Percentiles rank a stretch among this genome's conserved stretches.
Conservation (phyloP, 2,888 invertebrate genomes). For the Harpalus rufipes region DNA sequence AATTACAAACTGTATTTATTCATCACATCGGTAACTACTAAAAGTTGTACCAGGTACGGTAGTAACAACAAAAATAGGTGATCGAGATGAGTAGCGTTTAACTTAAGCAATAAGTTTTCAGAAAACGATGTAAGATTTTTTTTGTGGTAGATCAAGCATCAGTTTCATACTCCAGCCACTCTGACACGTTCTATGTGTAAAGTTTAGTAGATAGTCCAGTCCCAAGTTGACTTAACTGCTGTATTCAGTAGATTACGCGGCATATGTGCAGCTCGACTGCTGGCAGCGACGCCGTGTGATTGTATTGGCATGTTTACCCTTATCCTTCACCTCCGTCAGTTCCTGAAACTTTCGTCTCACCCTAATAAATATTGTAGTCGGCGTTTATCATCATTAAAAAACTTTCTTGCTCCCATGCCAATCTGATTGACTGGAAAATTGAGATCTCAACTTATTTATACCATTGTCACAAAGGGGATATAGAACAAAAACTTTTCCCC, state of each 20-base stretch:
- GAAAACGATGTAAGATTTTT: no score
- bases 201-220: background rate
- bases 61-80: no score
- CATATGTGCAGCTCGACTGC: conserved; percentile 2
- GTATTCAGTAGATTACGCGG: conserved; percentile 55
- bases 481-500: background rate
- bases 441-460: conserved; percentile 12
- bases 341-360: conserved; percentile 35
- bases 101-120: no score
- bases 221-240: conserved; percentile 51
- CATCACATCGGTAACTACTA: no score
- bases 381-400: conserved; percentile 61
- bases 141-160: no score
- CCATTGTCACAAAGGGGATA: background rate
- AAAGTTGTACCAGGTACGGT: no score
- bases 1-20: no score
- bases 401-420: conserved; percentile 28
- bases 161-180: no score
- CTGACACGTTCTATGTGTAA: no score
- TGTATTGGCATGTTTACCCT: conserved; percentile 59
- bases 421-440: conserved; percentile 61
- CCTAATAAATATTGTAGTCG: conserved; percentile 32
- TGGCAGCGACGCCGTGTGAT: conserved; percentile 18
- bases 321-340: conserved; percentile 19
- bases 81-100: no score